A percentile compares a stretch with the other conserved stretches of the same genome.
Conservation (phyloP, 1,140 invertebrate species). For the Nilaparvata lugens region DNA sequence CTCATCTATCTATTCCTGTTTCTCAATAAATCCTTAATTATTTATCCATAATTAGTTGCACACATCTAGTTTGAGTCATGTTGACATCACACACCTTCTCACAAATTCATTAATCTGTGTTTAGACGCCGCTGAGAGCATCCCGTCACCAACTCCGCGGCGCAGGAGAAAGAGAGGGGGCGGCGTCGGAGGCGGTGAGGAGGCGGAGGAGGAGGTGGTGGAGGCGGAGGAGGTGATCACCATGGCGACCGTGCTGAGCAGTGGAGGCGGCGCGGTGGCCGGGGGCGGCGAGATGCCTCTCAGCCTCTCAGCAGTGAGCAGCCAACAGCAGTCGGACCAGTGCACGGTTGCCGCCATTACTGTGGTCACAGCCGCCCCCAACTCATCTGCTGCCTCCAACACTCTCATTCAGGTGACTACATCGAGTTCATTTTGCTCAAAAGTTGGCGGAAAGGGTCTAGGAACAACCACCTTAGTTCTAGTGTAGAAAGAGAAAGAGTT, state of each 20-base stretch:
- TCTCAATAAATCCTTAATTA: not conserved
- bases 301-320: too few relatives aligned
- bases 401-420: too few relatives aligned
- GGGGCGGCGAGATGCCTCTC: too few relatives aligned
- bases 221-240: not conserved
- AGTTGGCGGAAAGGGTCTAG: too few relatives aligned
- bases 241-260: conserved; percentile 11
- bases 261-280: conserved; percentile 1
- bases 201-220: not conserved
- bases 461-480: too few relatives aligned
- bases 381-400: too few relatives aligned
- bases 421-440: too few relatives aligned
- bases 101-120: not conserved
- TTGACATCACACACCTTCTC: not conserved
- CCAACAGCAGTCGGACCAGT: not conserved
- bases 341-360: not conserved
- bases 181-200: not conserved
- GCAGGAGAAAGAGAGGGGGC: not conserved
- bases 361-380: not conserved
- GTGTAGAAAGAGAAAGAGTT: too few relatives aligned
- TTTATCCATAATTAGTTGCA: not conserved
- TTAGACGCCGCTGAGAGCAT: not conserved
- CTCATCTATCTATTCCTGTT: not conserved
- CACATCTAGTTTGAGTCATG: not conserved
- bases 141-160: too few relatives aligned